Base-by-base conservation (phyloP, 2,113 vertebrate species). In the Rhinoderma darwinii region DNA sequence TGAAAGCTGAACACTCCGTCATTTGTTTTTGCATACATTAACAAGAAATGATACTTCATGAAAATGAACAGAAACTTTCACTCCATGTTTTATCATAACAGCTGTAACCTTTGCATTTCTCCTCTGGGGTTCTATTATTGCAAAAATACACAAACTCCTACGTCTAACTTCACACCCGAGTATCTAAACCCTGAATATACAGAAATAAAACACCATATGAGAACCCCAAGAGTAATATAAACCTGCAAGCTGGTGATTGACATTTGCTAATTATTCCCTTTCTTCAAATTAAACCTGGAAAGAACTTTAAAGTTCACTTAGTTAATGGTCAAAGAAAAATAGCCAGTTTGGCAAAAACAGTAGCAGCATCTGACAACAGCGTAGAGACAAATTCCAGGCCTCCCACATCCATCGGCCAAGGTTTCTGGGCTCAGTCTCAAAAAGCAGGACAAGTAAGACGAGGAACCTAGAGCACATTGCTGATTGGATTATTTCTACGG, bases 401-500 rank as follows among this genome's bases (percentile, higher is more conserved):
- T 41, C 54, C 78, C 39, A 43, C 78, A 51, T 56, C n/a, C 25
- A 44, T 27, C 44, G n/a, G 17, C 75, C 20, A 15, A 41, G 56
- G 56, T 17, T 61, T 43, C 78, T 43, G 78, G 37, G 78, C 25
- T 30, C 14, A 4, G 15, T 63, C 78, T 81, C 32, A 59, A 78
- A 56, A 51, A 79, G 27, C 7, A 51, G 11, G 32, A 41, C 12
- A 17, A 80, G 54, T 41, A 59, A 59, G 39, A 22, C 18, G 78
- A n/a, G n/a, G n/a, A n/a, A n/a, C 12, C 22, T 12, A 35, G 54
- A 63, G 43, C 25, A 41, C 6, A 11, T 1, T 25, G 20, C 44
- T 73, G 66, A 83, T 83, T 73, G 44, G 47, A 73, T 83, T 73
- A 83, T 5, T 30, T 47, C 32, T 54, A n/a, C n/a, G 68, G 43